Base-by-base conservation (phyloP, 1,140 invertebrate species). In the Portunus trituberculatus region DNA sequence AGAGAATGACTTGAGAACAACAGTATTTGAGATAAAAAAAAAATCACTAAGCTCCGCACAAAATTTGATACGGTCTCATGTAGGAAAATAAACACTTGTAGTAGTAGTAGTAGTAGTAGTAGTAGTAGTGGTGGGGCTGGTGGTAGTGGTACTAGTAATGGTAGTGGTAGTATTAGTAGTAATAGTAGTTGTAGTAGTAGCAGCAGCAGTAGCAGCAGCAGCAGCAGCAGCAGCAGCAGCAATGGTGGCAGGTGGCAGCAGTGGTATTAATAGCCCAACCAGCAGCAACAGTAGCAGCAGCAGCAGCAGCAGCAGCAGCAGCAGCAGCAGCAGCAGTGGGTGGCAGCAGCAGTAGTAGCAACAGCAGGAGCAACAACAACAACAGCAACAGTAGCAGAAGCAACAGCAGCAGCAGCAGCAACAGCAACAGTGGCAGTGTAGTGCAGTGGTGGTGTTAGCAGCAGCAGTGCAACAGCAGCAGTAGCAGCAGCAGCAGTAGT, bases 401-500 rank as follows among this genome's bases (percentile, higher is more conserved):
- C n/a, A 76, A 25, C 12, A n/a, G 67, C n/a, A 76, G 67, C n/a
- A 76, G 25, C n/a, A 76, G 25, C 3, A 76, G 67, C 2, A n/a
- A n/a, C n/a, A 20, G 67, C 8, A 76, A 25, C n/a, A 76, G 67
- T 76, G n/a, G 67, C n/a, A 59, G 52, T 76, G n/a, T n/a, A n/a
- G n/a, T n/a, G n/a, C n/a, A 76, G 25, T 76, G n/a, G 67, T 76
- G n/a, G 67, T 59, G 8, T 8, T 76, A 76, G 67, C n/a, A 76
- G 25, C n/a, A 76, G 25, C 3, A 76, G 67, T 25, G 8, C 1
- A 76, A 25, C 6, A 20, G 67, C 8, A 76, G 67, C n/a, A 76
- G 67, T 76, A 76, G 67, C n/a, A 59, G 52, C n/a, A 76, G 25
- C n/a, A 76, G 67, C n/a, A 76, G 67, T 59, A n/a, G 67, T 76